phyloP scores from a whole-genome alignment of 2,888 invertebrate genomes.

The Mythimna impura region DNA sequence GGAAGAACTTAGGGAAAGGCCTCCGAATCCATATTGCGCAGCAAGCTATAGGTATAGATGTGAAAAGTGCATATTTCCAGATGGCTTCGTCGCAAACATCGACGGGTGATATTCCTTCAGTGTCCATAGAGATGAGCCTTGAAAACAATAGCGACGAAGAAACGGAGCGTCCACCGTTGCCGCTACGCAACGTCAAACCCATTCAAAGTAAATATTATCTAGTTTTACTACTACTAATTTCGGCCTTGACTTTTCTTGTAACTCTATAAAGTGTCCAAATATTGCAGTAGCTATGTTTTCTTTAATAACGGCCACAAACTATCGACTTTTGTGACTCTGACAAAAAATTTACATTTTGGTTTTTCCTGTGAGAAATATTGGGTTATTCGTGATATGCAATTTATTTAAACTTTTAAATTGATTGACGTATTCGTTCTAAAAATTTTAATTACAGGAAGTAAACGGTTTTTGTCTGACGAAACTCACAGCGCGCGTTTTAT shows the following conservation, averaged over 20 bases:
- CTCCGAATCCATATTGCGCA: neutral
- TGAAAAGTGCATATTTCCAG: constrained; percentile 64
- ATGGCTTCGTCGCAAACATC: constrained; percentile 83
- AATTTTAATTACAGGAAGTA: neutral
- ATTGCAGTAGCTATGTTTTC: neutral
- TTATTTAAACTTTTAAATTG: neutral
- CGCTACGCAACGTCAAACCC: constrained; percentile 76
- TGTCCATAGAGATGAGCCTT: constrained; percentile 68
- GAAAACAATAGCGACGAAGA: constrained; percentile 70
- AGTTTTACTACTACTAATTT: neutral
- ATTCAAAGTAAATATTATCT: constrained; percentile 65
- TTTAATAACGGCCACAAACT: neutral
- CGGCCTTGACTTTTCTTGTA: neutral
- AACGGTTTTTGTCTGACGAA: neutral
- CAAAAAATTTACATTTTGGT: neutral
- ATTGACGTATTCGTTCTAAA: neutral
- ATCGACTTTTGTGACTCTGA: neutral
- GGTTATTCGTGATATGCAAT: neutral
- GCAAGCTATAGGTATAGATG: neutral
- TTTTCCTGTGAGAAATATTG: neutral
- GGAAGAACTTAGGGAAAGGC: neutral
- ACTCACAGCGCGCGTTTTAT: neutral
- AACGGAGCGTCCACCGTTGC: constrained; percentile 74
- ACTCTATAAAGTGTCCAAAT: neutral
- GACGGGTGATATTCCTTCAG: constrained; percentile 80